Evolutionary conservation across 2,797 vertebrate genomes (phyloP).

Genomic region (Botia kubotai): DNA sequence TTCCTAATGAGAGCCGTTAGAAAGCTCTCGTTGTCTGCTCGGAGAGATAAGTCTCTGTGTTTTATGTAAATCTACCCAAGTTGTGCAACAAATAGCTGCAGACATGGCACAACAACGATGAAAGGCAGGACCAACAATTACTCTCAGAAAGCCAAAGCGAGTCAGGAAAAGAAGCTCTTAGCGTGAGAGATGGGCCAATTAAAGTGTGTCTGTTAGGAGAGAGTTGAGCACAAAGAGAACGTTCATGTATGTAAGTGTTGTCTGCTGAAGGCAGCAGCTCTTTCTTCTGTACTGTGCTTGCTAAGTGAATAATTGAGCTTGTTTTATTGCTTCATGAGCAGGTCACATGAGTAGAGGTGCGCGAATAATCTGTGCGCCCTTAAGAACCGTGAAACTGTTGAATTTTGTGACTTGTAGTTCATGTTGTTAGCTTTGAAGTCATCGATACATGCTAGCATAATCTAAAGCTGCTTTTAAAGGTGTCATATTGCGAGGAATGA

Average conservation of each 20-base stretch:
- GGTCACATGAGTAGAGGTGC: no score
- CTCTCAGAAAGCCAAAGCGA: not conserved
- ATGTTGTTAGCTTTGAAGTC: not conserved
- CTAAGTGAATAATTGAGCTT: no score
- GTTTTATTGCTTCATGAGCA: no score
- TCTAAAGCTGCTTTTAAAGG: no score
- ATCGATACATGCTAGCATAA: not conserved
- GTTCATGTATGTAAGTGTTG: no score
- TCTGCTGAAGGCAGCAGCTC: no score
- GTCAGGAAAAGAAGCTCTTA: not conserved
- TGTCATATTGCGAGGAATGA: no score
- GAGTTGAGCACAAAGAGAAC: not conserved
- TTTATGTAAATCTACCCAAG: slow-evolving; percentile 47
- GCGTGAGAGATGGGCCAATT: not conserved
- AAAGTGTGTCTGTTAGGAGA: not conserved
- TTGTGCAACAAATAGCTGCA: slow-evolving; percentile 21
- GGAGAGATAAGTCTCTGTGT: slow-evolving; percentile 42
- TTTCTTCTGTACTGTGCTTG: no score
- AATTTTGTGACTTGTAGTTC: not conserved
- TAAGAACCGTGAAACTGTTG: no score
- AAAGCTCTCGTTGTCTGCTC: slow-evolving; percentile 54
- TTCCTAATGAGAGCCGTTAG: slow-evolving; percentile 58
- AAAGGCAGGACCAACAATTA: slow-evolving; percentile 20
- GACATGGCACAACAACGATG: slow-evolving; percentile 32
- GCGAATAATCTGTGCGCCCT: no score